A percentile compares a stretch with the other conserved stretches of the same genome.
These are phyloP conservation scores for Fukomys damarensis DNA, from an alignment of 2,113 vertebrate genomes.

Conservation along the genomic window DNA sequence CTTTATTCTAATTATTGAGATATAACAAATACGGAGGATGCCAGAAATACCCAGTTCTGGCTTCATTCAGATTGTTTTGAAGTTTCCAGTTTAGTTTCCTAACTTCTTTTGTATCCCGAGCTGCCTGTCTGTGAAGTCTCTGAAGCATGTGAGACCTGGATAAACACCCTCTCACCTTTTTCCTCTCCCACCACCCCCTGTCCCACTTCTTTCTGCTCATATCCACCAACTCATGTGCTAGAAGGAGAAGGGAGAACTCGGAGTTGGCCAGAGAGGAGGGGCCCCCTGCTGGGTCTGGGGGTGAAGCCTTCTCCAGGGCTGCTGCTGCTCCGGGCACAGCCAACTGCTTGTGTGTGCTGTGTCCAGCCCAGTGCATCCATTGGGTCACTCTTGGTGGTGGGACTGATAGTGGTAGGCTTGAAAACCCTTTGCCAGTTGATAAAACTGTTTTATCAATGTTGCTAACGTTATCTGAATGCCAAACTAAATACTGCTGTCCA, in stretches of 20 bases:
- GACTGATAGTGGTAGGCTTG: neutral
- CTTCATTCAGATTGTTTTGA: conserved; percentile 8
- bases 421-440: neutral
- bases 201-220: neutral
- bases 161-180: neutral
- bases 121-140: neutral
- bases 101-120: neutral
- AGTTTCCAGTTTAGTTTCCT: conserved; percentile 11
- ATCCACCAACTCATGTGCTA: neutral
- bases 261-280: neutral
- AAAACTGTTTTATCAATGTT: neutral
- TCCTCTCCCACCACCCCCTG: neutral
- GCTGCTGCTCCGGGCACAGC: neutral
- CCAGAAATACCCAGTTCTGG: too few relatives aligned
- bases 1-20: too few relatives aligned
- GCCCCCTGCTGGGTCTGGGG: neutral
- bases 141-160: neutral
- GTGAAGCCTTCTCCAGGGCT: neutral
- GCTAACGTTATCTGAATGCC: neutral
- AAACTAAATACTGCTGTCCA: conserved; percentile 17
- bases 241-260: neutral
- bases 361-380: neutral
- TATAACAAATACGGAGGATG: too few relatives aligned
- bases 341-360: neutral
- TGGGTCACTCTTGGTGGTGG: neutral